Conservation (phyloP, 2,113 vertebrate species). For the Leptosomus discolor region DNA sequence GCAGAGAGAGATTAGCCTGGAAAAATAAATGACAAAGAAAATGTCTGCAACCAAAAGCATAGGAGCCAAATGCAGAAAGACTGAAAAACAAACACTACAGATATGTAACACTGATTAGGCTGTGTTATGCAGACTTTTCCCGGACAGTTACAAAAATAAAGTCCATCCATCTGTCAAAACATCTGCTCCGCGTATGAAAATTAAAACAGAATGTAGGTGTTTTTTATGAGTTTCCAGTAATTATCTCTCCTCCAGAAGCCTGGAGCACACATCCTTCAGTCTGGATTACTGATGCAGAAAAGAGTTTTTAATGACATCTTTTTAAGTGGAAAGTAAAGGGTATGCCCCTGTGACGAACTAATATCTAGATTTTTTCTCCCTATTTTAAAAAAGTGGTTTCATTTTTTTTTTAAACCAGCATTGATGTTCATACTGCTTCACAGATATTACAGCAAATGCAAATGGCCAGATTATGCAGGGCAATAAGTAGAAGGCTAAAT, state of each 20-base stretch:
- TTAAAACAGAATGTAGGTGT: conserved; percentile 71
- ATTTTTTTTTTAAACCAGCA: neutral
- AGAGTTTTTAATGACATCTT: conserved; percentile 20
- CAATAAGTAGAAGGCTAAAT: neutral
- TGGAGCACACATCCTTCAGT: conserved; percentile 38
- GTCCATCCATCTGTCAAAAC: conserved; percentile 84
- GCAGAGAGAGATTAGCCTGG: conserved; percentile 48
- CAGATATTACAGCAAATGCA: neutral
- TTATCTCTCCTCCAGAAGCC: conserved; percentile 63
- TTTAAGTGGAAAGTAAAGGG: conserved; percentile 14
- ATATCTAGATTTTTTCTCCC: neutral
- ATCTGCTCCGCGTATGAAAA: conserved; percentile 75
- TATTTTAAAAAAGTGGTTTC: neutral
- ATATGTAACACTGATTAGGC: conserved; percentile 71
- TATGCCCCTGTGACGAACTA: conserved; percentile 6
- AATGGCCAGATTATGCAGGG: neutral
- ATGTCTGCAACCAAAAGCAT: conserved; percentile 46
- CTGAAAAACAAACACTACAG: conserved; percentile 72
- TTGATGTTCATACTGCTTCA: neutral
- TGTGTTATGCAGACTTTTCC: conserved; percentile 74
- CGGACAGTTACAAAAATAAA: conserved; percentile 82
- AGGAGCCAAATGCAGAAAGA: conserved; percentile 61
- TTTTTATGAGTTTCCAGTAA: conserved; percentile 72
- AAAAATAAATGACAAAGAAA: conserved; percentile 67
- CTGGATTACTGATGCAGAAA: conserved; percentile 41